These are phyloP conservation scores for Cisticola juncidis DNA, from an alignment of 2,113 vertebrate species.

Conservation along the genomic window DNA sequence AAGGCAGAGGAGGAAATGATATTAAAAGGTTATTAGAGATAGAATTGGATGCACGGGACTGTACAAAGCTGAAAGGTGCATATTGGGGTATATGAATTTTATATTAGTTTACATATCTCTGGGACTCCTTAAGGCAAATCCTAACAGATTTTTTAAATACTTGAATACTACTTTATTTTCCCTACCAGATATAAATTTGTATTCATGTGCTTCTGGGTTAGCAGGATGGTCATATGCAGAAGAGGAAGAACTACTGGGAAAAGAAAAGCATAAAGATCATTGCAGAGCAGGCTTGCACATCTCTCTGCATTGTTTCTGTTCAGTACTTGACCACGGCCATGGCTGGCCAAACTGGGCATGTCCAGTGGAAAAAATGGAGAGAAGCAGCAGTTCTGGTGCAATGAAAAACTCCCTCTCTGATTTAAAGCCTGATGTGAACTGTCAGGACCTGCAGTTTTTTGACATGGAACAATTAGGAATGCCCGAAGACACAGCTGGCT, in stretches of 20 bases:
- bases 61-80: constrained; percentile 8
- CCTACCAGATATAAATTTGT: neutral
- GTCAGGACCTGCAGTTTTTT: neutral
- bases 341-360: neutral
- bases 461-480: neutral
- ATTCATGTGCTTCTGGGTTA: neutral
- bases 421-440: neutral
- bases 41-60: constrained; percentile 24
- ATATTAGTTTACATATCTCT: constrained; percentile 34
- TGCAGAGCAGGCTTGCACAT: neutral
- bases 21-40: constrained; percentile 76
- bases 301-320: neutral
- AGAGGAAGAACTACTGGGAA: neutral
- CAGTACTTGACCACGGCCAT: neutral
- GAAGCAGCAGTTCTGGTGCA: neutral
- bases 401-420: neutral
- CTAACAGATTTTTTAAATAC: constrained; percentile 5
- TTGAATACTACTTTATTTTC: neutral
- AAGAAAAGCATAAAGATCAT: neutral
- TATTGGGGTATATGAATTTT: constrained; percentile 27
- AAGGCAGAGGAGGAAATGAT: constrained; percentile 71
- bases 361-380: neutral
- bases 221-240: neutral
- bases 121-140: constrained; percentile 33
- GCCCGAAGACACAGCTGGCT: neutral